Base-by-base conservation (phyloP, 2,888 invertebrate species). In the Actias luna region DNA sequence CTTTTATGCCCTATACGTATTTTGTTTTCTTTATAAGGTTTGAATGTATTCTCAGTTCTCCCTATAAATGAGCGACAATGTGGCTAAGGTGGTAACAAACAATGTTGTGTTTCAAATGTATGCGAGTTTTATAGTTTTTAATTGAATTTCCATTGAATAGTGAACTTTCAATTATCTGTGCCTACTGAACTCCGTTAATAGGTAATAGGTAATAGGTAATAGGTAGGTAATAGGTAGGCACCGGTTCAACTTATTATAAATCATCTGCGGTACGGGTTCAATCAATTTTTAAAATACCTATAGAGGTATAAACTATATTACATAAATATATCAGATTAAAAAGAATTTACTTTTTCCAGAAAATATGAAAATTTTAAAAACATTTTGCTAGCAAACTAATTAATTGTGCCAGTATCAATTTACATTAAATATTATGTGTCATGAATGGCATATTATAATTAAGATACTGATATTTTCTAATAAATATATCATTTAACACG, bases 111-210 rank as follows among this genome's bases (percentile, higher is more conserved):
- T n/a, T n/a, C n/a, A n/a, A 71, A 66, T 57, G 75, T 75, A 79
- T 79, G 75, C 76, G 75, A 72, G 68, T 69, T 73, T 77, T 69
- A 68, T 68, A 61, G 61, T 35, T 68, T 66, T 70, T n/a, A n/a
- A n/a, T n/a, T n/a, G n/a, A n/a, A 75, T 75, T 68, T 71, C 68
- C 68, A 65, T 74, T 70, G 72, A 73, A 78, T 67, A 71, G 65
- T 71, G 75, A 82, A 82, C 81, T 80, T 83, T 81, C 82, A 83
- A 85, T 84, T 83, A 85, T 81, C 74, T 68, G 69, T 71, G 74
- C 76, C 79, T 78, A 74, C 79, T 61, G 36, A 27, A 57, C 55
- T 36, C 70, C 69, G 65, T n/a, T n/a, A n/a, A n/a, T n/a, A n/a
- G n/a, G n/a, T n/a, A n/a, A n/a, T n/a, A n/a, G n/a, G n/a, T n/a